Base-by-base conservation (phyloP, 2,797 vertebrate species). In the Tarsius wallacei region DNA sequence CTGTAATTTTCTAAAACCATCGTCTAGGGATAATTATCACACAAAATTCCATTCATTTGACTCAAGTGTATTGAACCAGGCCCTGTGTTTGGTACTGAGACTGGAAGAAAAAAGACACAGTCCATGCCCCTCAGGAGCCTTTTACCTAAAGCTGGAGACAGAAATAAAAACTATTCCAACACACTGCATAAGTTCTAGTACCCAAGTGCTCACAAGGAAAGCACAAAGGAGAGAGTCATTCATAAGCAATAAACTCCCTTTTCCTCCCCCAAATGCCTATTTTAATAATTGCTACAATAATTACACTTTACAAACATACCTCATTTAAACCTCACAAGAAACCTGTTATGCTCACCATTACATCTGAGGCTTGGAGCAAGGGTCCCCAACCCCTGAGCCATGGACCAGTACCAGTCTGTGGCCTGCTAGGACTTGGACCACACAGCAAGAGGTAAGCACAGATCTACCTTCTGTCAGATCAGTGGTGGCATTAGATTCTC, bases 251-350 rank as follows among this genome's bases (percentile, higher is more conserved):
- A 36, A 42, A 57, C 21, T 42, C 7, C 19, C 59, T 12, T 81
- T 90, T 83, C 87, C 17, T 76, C n/a, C 49, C 49, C 63, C 78
- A 33, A 42, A 42, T 6, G 4, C 42, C 26, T 76, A 55, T 47
- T 64, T 80, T 59, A 84, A 47, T 80, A 80, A 83, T 84, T 93
- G 77, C 76, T 66, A n/a, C 24, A 61, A 33, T 53, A 74, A 51
- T 87, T 74, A 33, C 0, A 31, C 66, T 84, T 91, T 47, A 53
- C 19, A 64, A 64, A 59, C 28, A 12, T 71, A 14, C 11, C n/a
- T 78, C n/a, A n/a, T 17, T 94, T 28, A 53, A 64, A 33, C 63
- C 28, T 96, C 86, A 82, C 22, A 63, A 22, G 57, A 94, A 36
- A 31, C 13, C 36, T 3, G 21, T 61, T 55, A 64, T 57, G 16